phyloP scores from a whole-genome alignment of 2,113 vertebrate genomes.

The Cisticola juncidis region DNA sequence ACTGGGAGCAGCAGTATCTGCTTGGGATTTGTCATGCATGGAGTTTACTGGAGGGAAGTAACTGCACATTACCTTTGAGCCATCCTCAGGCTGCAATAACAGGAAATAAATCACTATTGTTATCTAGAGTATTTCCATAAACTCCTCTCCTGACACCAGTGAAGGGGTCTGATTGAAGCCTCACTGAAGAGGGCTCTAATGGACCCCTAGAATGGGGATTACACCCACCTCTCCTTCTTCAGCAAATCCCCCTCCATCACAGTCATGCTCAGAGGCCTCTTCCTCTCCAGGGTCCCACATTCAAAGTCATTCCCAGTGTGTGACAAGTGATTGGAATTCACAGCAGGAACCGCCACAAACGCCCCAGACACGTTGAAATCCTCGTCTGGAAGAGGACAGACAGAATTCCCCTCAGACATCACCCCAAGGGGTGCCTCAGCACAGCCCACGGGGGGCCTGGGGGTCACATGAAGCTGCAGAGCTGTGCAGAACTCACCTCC shows the following conservation, averaged over 20 bases:
- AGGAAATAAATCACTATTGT: slow-evolving; percentile 34
- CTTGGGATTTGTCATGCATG: neutral
- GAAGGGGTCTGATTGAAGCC: neutral
- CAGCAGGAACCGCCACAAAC: slow-evolving; percentile 82
- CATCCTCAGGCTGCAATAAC: slow-evolving; percentile 59
- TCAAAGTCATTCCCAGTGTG: slow-evolving; percentile 80
- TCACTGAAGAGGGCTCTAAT: neutral
- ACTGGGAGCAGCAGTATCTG: neutral
- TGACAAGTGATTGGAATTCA: slow-evolving; percentile 85
- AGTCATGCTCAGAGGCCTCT: slow-evolving; percentile 90
- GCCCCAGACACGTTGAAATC: slow-evolving; percentile 97
- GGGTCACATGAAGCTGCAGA: neutral
- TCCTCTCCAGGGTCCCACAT: slow-evolving; percentile 86
- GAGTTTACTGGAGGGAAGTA: neutral
- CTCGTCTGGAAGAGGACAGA: slow-evolving; percentile 78
- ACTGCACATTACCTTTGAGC: slow-evolving; percentile 44
- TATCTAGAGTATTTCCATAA: neutral
- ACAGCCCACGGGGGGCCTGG: neutral
- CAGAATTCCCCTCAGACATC: neutral
- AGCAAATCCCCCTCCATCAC: slow-evolving; percentile 85
- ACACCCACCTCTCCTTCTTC: slow-evolving; percentile 88
- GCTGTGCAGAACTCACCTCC: slow-evolving; percentile 78
- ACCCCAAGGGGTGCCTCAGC: neutral
- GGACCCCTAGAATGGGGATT: neutral
- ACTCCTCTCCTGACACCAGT: neutral